Conservation (phyloP, 1,140 invertebrate genomes). For the Bombyx mori region DNA sequence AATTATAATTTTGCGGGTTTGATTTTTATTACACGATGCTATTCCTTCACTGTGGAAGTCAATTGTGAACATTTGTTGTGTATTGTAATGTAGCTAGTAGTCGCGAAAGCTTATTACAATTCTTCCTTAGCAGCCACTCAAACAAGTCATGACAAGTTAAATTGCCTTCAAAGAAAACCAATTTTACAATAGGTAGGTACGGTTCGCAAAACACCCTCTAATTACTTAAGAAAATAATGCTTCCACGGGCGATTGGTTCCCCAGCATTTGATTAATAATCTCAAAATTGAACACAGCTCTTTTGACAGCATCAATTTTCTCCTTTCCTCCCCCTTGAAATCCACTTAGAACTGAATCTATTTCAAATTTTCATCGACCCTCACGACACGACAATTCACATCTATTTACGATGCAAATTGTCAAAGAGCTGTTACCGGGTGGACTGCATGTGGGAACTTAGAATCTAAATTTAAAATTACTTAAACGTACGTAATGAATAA, state of each 20-base stretch:
- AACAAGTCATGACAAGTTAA: slow-evolving; percentile 14
- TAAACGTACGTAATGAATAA: no score
- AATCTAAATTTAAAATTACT: slow-evolving; percentile 3
- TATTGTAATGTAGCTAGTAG: no score
- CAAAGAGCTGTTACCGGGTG: slow-evolving; percentile 34
- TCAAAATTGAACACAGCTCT: slow-evolving; percentile 56
- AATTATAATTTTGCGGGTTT: no score
- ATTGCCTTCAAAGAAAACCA: not conserved
- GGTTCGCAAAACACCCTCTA: not conserved
- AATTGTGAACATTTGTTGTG: no score
- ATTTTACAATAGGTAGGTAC: no score
- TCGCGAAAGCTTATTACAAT: no score
- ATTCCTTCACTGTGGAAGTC: no score
- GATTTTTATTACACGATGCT: no score
- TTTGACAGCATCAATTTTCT: slow-evolving; percentile 69
- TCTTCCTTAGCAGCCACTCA: not conserved
- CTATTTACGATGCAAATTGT: slow-evolving; percentile 69
- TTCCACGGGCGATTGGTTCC: slow-evolving; percentile 11
- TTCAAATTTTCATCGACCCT: slow-evolving; percentile 68
- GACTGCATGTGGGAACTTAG: slow-evolving; percentile 38
- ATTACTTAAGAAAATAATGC: slow-evolving; percentile 18
- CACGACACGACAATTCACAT: slow-evolving; percentile 58
- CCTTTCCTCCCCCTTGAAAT: slow-evolving; percentile 62
- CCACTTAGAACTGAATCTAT: slow-evolving; percentile 57
- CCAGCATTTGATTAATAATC: slow-evolving; percentile 56